Conservation (phyloP, 2,888 invertebrate genomes). For the Brachylomia viminalis region DNA sequence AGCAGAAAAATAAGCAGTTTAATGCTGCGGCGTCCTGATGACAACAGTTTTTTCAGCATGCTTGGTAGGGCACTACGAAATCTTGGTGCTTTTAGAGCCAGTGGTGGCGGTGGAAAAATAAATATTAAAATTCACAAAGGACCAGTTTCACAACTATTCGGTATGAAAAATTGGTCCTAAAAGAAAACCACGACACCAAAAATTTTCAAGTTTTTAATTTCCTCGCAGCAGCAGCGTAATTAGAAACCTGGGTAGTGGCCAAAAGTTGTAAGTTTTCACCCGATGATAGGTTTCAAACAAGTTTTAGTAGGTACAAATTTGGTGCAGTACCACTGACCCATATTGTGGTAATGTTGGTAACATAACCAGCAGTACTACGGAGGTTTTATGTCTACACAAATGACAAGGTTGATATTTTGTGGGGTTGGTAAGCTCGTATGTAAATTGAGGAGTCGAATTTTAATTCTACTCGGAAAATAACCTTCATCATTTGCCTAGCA, state of each 20-base stretch:
- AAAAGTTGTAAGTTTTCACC: constrained; percentile 55
- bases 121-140: neutral
- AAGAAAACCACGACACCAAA: constrained; percentile 10
- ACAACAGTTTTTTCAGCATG: neutral
- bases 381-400: constrained; percentile 51
- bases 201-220: constrained; percentile 35
- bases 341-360: constrained; percentile 59
- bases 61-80: neutral
- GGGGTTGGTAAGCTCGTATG: neutral
- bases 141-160: neutral
- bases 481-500: neutral
- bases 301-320: constrained; percentile 59
- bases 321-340: constrained; percentile 68
- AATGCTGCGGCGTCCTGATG: neutral
- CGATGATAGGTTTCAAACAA: constrained; percentile 65
- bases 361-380: constrained; percentile 31
- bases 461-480: neutral
- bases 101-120: neutral
- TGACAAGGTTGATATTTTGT: constrained; percentile 14
- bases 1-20: neutral
- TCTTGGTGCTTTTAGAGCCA: neutral
- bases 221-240: constrained; percentile 43
- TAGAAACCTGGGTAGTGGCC: constrained; percentile 56
- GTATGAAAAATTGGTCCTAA: neutral
- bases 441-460: neutral